Evolutionary conservation across 2,888 invertebrate genomes (phyloP).

Genomic region (Hyles lineata): DNA sequence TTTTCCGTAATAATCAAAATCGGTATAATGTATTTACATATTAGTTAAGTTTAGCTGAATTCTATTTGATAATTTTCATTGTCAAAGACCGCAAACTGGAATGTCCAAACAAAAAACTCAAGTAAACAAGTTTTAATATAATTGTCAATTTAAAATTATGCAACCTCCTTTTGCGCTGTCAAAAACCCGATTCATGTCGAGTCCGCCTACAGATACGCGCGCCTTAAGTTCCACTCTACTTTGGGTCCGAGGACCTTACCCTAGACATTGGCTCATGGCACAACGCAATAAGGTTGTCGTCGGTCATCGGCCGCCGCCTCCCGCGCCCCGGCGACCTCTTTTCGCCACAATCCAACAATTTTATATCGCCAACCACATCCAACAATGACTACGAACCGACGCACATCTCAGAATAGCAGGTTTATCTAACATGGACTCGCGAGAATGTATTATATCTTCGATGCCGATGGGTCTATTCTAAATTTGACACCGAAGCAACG

Average conservation of each 20-base stretch:
- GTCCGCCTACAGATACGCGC: constrained; percentile 62
- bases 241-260: constrained; percentile 75
- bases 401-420: constrained; percentile 52
- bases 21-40: neutral
- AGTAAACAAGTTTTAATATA: constrained; percentile 22
- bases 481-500: constrained; percentile 44
- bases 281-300: constrained; percentile 72
- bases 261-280: constrained; percentile 74
- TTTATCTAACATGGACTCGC: constrained; percentile 54
- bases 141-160: constrained; percentile 34
- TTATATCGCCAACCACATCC: constrained; percentile 56
- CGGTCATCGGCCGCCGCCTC: constrained; percentile 78
- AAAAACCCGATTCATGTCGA: constrained; percentile 64
- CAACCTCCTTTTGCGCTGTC: constrained; percentile 60
- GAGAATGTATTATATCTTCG: constrained; percentile 46
- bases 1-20: neutral
- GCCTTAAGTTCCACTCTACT: constrained; percentile 62
- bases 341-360: constrained; percentile 64
- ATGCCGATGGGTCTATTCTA: constrained; percentile 45
- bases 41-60: neutral
- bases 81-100: constrained; percentile 13
- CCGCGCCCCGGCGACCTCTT: constrained; percentile 73
- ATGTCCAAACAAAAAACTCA: constrained; percentile 1
- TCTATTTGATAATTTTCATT: constrained; percentile 18
- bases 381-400: constrained; percentile 50